Evolutionary conservation across 2,113 vertebrate species (phyloP).

Genomic region (Channa maculata): DNA sequence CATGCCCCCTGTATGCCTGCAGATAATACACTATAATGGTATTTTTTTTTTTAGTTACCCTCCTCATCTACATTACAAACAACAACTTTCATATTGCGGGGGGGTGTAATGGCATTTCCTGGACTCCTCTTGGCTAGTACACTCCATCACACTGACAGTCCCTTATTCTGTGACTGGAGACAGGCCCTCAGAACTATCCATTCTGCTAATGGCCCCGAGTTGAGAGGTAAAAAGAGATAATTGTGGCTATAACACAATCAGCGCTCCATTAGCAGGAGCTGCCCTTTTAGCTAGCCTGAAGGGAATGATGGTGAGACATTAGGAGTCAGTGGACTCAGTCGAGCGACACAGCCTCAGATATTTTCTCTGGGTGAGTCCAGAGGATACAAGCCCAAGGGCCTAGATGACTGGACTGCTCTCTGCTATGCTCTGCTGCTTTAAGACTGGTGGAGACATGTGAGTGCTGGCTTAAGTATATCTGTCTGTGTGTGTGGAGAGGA

Average conservation of each 20-base stretch:
- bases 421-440: conserved; percentile 37
- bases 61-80: conserved; percentile 40
- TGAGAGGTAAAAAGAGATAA: conserved; percentile 76
- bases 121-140: conserved; percentile 21
- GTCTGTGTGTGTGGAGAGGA: conserved; percentile 7
- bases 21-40: conserved; percentile 31
- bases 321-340: conserved; percentile 43
- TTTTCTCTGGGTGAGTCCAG: conserved; percentile 32
- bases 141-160: conserved; percentile 69
- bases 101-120: conserved; percentile 66
- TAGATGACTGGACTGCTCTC: conserved; percentile 31
- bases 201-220: conserved; percentile 73
- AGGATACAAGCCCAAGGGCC: conserved; percentile 37
- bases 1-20: neutral
- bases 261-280: conserved; percentile 70
- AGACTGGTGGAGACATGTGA: conserved; percentile 45
- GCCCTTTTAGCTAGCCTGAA: conserved; percentile 56
- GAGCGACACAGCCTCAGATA: conserved; percentile 46
- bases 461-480: conserved; percentile 17
- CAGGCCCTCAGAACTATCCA: conserved; percentile 53
- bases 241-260: conserved; percentile 76
- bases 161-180: conserved; percentile 60
- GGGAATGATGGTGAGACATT: conserved; percentile 45
- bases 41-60: conserved; percentile 39
- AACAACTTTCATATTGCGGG: conserved; percentile 23